Percentiles rank a stretch among this genome's conserved stretches.
Evolutionary conservation across 1,140 invertebrate species (phyloP).

Genomic region (Zaprionus capensis): DNA sequence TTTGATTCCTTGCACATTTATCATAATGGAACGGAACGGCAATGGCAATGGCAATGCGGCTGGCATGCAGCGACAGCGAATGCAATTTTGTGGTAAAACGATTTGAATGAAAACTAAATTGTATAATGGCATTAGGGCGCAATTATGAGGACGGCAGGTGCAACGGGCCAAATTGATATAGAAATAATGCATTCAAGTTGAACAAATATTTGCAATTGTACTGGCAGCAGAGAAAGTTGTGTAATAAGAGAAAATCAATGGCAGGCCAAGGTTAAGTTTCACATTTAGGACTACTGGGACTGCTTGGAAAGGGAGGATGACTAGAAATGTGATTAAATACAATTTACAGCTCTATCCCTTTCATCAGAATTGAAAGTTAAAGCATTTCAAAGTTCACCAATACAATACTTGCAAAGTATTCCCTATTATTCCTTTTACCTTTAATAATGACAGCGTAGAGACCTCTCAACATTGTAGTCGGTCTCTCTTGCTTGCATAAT

Average conservation of each 20-base stretch:
- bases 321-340: neutral
- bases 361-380: neutral
- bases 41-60: neutral
- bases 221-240: neutral
- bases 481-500: neutral
- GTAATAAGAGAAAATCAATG: neutral
- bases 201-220: neutral
- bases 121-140: slow-evolving; percentile 39
- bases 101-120: slow-evolving; percentile 48
- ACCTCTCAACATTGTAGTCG: slow-evolving; percentile 1
- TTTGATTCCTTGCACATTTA: slow-evolving; percentile 74
- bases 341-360: neutral
- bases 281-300: neutral
- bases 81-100: slow-evolving; percentile 72
- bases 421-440: neutral
- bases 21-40: slow-evolving; percentile 57
- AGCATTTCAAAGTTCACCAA: neutral
- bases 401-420: neutral
- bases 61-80: slow-evolving; percentile 55
- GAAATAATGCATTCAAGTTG: slow-evolving; percentile 11
- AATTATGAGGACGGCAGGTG: slow-evolving; percentile 34
- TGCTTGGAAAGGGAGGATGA: too few species aligned
- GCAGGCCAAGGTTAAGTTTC: neutral
- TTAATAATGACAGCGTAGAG: slow-evolving; percentile 17
- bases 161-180: slow-evolving; percentile 7